Base-by-base conservation (phyloP, 1,140 invertebrate species). In the Drosophila rhopaloa region DNA sequence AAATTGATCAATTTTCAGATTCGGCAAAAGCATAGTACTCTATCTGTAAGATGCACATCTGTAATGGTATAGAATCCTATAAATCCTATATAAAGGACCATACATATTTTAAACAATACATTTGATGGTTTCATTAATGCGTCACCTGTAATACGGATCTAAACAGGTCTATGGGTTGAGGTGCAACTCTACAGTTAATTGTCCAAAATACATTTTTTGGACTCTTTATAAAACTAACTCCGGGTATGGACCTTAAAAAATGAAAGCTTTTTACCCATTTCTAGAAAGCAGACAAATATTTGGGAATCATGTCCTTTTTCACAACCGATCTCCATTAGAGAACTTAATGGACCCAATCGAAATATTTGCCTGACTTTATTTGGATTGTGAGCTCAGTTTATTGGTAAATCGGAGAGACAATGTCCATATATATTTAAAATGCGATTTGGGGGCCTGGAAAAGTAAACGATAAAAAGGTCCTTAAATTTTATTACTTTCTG, bases 41-140 rank as follows among this genome's bases (percentile, higher is more conserved):
- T 63, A 63, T 63, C 27, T 63, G 38, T 63, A 63, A 63, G 60
- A 62, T 60, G 60, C 60, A 62, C 60, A 35, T 43, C 55, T 67
- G 65, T 68, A 68, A 68, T 66, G 65, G 65, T 68, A 68, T 66
- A 53, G 65, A 68, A 67, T 68, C 65, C 65, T 68, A 68, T 66
- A 51, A 66, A 66, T 54, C 47, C 62, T 65, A 68, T 32, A 68
- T 54, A 68, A 47, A 62, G 65, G 59, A 41, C 61, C 65, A 66
- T 66, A 66, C 47, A 35, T 32, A 44, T 68, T 68, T 68, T 29
- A 44, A 66, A 51, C 59, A 66, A 67, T 46, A 53, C n/a, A 40
- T 27, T 35, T 66, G 8, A 66, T 66, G 27, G 59, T 68, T 66
- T 68, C 48, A 67, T 65, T 66, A 51, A 43, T 65, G 24, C 24